Evolutionary conservation across 2,797 vertebrate genomes (phyloP).

Genomic region (Sebastiscus tertius): DNA sequence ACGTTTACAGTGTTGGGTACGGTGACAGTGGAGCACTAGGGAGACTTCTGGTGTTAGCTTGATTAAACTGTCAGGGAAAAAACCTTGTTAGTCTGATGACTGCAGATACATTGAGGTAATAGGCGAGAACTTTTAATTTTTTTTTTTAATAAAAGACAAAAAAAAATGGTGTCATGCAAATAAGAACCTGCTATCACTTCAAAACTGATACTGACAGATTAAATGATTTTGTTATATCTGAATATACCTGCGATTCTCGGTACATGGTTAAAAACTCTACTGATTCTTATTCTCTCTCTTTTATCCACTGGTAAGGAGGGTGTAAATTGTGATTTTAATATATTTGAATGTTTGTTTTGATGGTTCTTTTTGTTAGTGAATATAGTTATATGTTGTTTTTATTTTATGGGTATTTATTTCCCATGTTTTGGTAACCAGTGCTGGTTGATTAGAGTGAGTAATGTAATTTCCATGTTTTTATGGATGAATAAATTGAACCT

Average conservation of each 20-base stretch:
- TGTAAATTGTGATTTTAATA: background rate
- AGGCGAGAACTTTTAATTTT: background rate
- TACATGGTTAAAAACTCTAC: background rate
- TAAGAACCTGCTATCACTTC: background rate
- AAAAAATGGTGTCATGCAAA: background rate
- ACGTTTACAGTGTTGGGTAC: conserved; percentile 35
- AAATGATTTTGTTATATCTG: background rate
- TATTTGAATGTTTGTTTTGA: background rate
- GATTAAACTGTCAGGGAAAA: conserved; percentile 76
- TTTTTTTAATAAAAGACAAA: background rate
- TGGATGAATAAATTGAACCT: background rate
- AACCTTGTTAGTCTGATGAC: conserved; percentile 68
- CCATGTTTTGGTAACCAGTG: background rate
- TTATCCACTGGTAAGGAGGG: background rate
- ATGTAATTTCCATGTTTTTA: background rate
- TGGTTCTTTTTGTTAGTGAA: background rate
- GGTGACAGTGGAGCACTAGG: conserved; percentile 41
- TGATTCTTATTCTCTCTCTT: background rate
- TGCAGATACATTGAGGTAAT: conserved; percentile 40
- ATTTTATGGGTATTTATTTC: background rate
- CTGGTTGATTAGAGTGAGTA: background rate
- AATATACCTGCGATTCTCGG: background rate
- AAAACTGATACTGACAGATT: background rate
- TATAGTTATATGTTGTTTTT: background rate
- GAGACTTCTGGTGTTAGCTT: conserved; percentile 60